Base-by-base conservation (phyloP, 2,797 vertebrate species). In the Notolabrus celidotus region DNA sequence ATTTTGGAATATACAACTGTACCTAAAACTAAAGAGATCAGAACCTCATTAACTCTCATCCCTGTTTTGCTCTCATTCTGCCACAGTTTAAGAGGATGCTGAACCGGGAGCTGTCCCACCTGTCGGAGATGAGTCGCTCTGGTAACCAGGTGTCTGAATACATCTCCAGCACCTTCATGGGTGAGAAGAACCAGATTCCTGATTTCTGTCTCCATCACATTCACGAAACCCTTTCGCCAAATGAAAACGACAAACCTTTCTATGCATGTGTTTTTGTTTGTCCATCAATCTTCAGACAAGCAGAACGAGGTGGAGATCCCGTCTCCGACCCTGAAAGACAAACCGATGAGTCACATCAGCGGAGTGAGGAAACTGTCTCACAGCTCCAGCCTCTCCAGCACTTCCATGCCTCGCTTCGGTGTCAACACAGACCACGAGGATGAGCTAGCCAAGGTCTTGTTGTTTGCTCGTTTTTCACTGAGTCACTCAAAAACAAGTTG, bases 131-230 rank as follows among this genome's bases (percentile, higher is more conserved):
- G 95, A 97, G 96, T 89, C 95, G 96, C 80, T 97, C 96, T 0
- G 96, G 96, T 23, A 96, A 96, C 91, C 96, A 97, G 88, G 96
- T 97, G 82, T 97, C 96, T 25, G 96, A 97, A 62, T 97, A 96
- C 88, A 97, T 97, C 90, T 96, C 96, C 87, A 96, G 92, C 83
- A 97, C 96, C 16, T 97, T 97, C 84, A 79, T 97, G 76, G 96
- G 96, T 97, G 89, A 95, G 95, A 74, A 10, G 38, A 41, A 57
- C 55, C 64, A 20, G 2, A 46, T 25, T 47, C 56, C n/a, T 2
- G 27, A 34, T 57, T 54, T 51, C 38, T 23, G 56, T 62, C 49
- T 20, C 31, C 19, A 10, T 33, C 10, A 15, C 31, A 9, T 58
- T 42, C 19, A 63, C 27, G 23, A 59, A 11, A 2, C 27, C 6